Percentiles rank a stretch among this genome's conserved stretches.
Conservation (phyloP, 2,888 invertebrate genomes). For the Sphaerophoria taeniata region DNA sequence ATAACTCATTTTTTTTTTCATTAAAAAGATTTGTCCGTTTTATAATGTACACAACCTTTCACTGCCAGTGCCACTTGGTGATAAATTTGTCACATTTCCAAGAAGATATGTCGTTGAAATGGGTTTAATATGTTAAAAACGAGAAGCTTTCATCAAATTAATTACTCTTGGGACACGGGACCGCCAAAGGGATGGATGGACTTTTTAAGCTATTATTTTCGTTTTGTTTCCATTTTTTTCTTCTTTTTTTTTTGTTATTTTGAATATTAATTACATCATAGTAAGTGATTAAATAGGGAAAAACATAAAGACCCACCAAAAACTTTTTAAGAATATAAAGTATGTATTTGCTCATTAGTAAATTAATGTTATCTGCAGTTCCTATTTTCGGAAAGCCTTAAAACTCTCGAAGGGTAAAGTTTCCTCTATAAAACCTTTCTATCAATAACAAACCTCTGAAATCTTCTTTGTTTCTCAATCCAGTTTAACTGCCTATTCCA, state of each 20-base stretch:
- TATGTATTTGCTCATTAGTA: conserved; percentile 5
- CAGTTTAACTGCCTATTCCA: conserved; percentile 1
- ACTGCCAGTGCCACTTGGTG: conserved; percentile 12
- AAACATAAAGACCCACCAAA: background rate
- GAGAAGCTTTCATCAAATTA: conserved; percentile 62
- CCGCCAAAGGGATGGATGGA: conserved; percentile 24
- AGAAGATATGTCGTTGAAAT: background rate
- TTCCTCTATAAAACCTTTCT: background rate
- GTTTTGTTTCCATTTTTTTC: conserved; percentile 8
- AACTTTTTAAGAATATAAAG: background rate
- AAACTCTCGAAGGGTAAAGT: background rate
- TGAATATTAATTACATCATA: conserved; percentile 4
- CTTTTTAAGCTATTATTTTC: conserved; percentile 11
- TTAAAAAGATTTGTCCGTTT: too few species aligned
- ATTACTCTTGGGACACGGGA: conserved; percentile 50
- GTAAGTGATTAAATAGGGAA: background rate
- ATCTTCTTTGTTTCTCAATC: background rate
- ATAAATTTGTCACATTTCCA: conserved; percentile 34
- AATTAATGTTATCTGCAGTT: background rate
- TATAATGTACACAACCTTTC: background rate
- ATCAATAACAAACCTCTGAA: background rate
- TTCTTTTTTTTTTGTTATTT: background rate
- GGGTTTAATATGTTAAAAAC: conserved; percentile 9
- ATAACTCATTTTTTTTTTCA: too few species aligned
- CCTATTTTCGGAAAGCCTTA: background rate